Percentiles rank a stretch among this genome's conserved stretches.
phyloP scores from a whole-genome alignment of 2,888 invertebrate genomes.

The Xestia rhomboidea region DNA sequence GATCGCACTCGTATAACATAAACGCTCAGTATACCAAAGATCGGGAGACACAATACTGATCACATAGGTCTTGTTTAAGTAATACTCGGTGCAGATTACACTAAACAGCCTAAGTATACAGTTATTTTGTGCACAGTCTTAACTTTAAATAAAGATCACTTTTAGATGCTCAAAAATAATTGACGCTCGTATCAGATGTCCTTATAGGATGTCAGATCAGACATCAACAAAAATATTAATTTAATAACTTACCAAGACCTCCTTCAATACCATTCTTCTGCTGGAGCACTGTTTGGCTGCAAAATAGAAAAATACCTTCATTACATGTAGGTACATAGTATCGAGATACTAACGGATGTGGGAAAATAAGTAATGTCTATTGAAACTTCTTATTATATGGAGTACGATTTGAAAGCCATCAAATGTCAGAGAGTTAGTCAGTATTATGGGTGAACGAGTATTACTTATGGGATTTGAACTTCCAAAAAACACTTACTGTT shows the following conservation, averaged over 20 bases:
- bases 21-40: no score
- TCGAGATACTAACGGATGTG: neutral
- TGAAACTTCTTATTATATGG: no score
- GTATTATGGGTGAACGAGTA: no score
- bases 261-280: constrained; percentile 83
- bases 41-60: no score
- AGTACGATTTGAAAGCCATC: neutral
- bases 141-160: neutral
- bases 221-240: neutral
- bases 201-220: neutral
- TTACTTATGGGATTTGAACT: no score
- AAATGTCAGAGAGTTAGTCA: neutral
- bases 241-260: constrained; percentile 79
- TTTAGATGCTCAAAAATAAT: neutral
- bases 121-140: no score
- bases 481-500: no score
- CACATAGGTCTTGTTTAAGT: no score
- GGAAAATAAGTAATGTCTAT: neutral
- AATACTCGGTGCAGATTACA: no score
- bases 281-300: constrained; percentile 82
- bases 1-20: no score
- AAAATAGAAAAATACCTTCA: constrained; percentile 56
- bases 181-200: no score
- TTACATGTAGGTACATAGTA: neutral
- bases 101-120: no score